Evolutionary conservation across 2,113 vertebrate genomes (phyloP), one percentile per base, ranked within the genome.

Genomic region (Saimiri boliviensis): DNA sequence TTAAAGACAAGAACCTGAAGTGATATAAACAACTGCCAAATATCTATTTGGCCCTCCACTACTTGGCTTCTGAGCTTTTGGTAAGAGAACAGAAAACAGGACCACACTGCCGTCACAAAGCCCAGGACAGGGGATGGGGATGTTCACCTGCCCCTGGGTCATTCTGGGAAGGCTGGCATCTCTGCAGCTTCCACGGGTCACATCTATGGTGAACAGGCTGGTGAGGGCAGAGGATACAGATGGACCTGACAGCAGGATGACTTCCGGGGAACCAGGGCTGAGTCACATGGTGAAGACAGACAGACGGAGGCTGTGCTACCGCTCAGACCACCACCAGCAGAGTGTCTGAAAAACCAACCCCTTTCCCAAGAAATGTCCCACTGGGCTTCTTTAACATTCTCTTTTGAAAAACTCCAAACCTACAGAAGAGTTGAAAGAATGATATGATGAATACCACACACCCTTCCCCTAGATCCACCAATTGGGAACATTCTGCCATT

Each of bases 301-400:
- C 58, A 17, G 35, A 37, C 0, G 13, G 32, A 60, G 19, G 63
- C 60, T 13, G 40, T 19, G 70, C 27, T 1, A 56, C 45, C 37
- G 13, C 8, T 30, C 37, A 76, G 47, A 52, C 47, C 5, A 10
- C 4, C n/a, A 37, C 25, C 14, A 0, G 25, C 19, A 0, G 27
- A 3, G 25, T 19, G 30, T 27, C 74, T 7, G 5, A 71, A 83
- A 56, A 71, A 9, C 42, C 60, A 54, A 71, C 52, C 27, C 52
- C 37, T 54, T 37, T 45, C 82, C 71, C 21, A 40, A 76, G 85
- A 56, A 32, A 70, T 16, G 16, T 35, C 71, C 79, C 68, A 10
- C 47, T 17, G 12, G 19, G 32, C 21, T 84, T 83, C 47, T 92
- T 58, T 52, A 73, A 32, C 1, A 25, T 0, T 19, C 52, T 37